These are phyloP conservation scores for Hyperoplus immaculatus DNA, from an alignment of 2,797 vertebrate genomes.

Conservation along the genomic window DNA sequence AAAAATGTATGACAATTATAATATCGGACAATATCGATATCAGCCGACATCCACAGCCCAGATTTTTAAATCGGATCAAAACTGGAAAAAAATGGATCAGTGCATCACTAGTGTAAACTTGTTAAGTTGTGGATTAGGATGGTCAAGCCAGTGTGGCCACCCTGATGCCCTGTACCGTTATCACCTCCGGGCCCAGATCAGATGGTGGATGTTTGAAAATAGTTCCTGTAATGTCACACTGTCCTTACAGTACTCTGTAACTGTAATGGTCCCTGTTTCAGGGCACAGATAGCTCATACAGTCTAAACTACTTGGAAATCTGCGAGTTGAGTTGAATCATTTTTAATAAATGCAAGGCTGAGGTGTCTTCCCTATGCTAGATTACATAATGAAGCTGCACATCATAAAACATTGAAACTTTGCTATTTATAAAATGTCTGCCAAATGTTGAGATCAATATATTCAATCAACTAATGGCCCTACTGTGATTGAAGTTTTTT, in stretches of 20 bases:
- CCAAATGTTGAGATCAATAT: slow-evolving; percentile 23
- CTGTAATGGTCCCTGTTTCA: slow-evolving; percentile 65
- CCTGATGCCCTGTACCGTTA: slow-evolving; percentile 12
- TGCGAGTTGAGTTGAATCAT: background rate
- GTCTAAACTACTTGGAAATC: slow-evolving; percentile 12
- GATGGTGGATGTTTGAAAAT: slow-evolving; percentile 78
- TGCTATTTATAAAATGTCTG: slow-evolving; percentile 5
- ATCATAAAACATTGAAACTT: slow-evolving; percentile 3
- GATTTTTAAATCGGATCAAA: too few species aligned
- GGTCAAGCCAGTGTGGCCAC: background rate
- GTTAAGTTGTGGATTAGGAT: background rate
- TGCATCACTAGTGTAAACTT: background rate
- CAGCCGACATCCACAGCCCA: too few species aligned
- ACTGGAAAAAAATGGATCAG: too few species aligned
- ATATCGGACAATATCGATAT: too few species aligned
- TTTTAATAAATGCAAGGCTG: background rate
- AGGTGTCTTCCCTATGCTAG: background rate
- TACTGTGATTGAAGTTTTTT: slow-evolving; percentile 21
- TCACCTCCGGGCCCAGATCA: slow-evolving; percentile 54
- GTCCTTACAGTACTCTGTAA: slow-evolving; percentile 57
- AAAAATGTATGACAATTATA: background rate
- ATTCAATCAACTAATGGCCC: slow-evolving; percentile 48
- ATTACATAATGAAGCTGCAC: slow-evolving; percentile 17
- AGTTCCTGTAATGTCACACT: slow-evolving; percentile 76
- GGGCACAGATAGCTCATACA: slow-evolving; percentile 37